These are phyloP conservation scores for Falco novaeseelandiae DNA, from an alignment of 2,797 vertebrate species.

Conservation along the genomic window DNA sequence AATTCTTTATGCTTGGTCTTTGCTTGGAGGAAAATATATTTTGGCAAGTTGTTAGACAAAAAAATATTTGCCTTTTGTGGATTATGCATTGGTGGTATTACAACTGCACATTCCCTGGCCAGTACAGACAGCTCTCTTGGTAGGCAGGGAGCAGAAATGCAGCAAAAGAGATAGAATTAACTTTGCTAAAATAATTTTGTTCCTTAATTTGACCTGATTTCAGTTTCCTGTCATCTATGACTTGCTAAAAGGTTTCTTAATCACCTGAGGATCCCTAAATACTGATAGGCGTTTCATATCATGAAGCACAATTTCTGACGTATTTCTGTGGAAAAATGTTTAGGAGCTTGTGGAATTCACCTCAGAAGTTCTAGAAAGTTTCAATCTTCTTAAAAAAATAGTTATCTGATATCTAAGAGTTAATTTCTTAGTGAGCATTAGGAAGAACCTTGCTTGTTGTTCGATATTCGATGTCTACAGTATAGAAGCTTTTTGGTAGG, in stretches of 20 bases:
- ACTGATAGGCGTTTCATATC: not conserved
- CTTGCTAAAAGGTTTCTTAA: not conserved
- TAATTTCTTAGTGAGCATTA: not conserved
- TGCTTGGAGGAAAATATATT: not conserved
- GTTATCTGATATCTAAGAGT: not conserved
- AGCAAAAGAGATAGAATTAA: not conserved
- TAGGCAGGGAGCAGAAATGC: not conserved
- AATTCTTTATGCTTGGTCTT: not conserved
- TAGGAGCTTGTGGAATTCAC: not conserved
- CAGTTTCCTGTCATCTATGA: not conserved
- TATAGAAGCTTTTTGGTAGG: not conserved
- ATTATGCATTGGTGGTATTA: not conserved
- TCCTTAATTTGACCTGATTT: not conserved
- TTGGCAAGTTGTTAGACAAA: not conserved
- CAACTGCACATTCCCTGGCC: not conserved
- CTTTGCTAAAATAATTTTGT: not conserved
- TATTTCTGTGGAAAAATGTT: not conserved
- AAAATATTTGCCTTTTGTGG: not conserved
- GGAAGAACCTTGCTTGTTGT: not conserved
- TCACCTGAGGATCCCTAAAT: not conserved
- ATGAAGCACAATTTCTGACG: fast-evolving
- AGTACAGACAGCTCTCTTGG: not conserved
- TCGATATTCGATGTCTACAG: not conserved
- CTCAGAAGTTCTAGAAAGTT: not conserved
- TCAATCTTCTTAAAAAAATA: not conserved